Percentiles rank a stretch among this genome's conserved stretches.
Conservation (phyloP, 2,797 vertebrate species). For the Lindbergichthys nudifrons region DNA sequence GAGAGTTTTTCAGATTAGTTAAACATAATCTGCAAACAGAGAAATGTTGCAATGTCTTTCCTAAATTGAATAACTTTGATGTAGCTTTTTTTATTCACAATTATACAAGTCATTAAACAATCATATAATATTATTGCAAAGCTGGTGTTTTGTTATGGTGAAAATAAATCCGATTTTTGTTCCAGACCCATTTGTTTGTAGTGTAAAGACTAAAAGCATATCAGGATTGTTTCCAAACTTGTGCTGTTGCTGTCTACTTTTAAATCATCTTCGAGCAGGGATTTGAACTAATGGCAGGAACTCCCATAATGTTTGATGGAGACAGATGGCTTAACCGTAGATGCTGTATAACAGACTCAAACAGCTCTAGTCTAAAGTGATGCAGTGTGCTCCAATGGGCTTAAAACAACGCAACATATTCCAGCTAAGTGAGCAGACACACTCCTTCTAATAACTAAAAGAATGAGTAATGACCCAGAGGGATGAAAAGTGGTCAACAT, state of each 20-base stretch:
- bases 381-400: neutral
- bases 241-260: neutral
- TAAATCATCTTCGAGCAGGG: slow-evolving; percentile 9
- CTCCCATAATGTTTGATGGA: slow-evolving; percentile 7
- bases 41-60: neutral
- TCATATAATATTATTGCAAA: neutral
- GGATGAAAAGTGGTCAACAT: slow-evolving; percentile 45
- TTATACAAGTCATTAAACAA: neutral
- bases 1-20: neutral
- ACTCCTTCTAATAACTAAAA: slow-evolving; percentile 11
- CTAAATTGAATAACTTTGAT: neutral
- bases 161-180: neutral
- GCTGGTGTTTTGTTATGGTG: neutral
- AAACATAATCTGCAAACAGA: slow-evolving; percentile 22
- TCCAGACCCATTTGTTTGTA: neutral
- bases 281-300: neutral
- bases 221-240: slow-evolving; percentile 14
- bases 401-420: slow-evolving; percentile 4
- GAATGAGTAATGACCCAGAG: slow-evolving; percentile 19
- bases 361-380: slow-evolving; percentile 23
- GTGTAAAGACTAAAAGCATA: neutral
- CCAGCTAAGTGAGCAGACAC: slow-evolving; percentile 1
- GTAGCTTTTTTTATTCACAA: neutral
- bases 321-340: neutral
- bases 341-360: slow-evolving; percentile 17